Evolutionary conservation across 2,113 vertebrate genomes (phyloP).

Genomic region (Pelobates fuscus): DNA sequence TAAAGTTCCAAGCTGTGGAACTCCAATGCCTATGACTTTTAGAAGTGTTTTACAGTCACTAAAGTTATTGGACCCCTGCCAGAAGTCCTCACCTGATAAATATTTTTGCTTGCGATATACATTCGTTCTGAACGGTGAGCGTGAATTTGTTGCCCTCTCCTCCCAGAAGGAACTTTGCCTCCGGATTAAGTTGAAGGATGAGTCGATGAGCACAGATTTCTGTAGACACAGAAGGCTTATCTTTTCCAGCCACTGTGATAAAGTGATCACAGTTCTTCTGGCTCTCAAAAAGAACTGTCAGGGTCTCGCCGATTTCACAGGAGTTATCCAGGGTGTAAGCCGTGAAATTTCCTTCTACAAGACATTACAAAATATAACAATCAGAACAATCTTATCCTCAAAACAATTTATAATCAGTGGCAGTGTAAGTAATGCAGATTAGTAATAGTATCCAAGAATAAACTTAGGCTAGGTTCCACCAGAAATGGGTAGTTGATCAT

Average conservation of each 20-base stretch:
- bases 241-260: slow-evolving; percentile 43
- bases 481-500: too few relatives aligned
- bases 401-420: too few relatives aligned
- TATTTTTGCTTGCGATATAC: slow-evolving; percentile 26
- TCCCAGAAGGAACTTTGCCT: slow-evolving; percentile 49
- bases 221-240: slow-evolving; percentile 4
- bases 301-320: slow-evolving; percentile 57
- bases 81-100: slow-evolving; percentile 1
- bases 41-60: too few relatives aligned
- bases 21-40: too few relatives aligned
- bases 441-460: too few relatives aligned
- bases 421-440: too few relatives aligned
- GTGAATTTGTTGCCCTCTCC: slow-evolving; percentile 39
- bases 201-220: slow-evolving; percentile 66
- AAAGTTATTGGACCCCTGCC: too few relatives aligned
- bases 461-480: too few relatives aligned
- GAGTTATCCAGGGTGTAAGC: slow-evolving; percentile 66
- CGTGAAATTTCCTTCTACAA: neutral
- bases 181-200: slow-evolving; percentile 61
- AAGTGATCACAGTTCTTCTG: slow-evolving; percentile 61
- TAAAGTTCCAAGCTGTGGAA: too few relatives aligned
- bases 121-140: slow-evolving; percentile 51
- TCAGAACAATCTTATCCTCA: too few relatives aligned
- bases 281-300: slow-evolving; percentile 66
- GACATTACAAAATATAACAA: neutral